These are phyloP conservation scores for Eurosta solidaginis DNA, from an alignment of 1,140 invertebrate species.

Conservation along the genomic window DNA sequence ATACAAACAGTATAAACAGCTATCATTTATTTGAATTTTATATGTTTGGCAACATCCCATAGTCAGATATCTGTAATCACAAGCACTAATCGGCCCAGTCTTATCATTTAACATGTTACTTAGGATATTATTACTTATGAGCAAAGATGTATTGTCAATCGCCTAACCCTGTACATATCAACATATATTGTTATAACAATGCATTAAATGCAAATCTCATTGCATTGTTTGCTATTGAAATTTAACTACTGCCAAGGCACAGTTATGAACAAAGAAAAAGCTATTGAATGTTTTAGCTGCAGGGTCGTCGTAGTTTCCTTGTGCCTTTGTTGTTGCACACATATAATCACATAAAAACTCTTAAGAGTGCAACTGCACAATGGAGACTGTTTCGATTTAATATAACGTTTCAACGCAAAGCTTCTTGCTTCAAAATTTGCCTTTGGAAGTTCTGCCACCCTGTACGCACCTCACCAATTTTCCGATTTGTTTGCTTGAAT, in stretches of 20 bases:
- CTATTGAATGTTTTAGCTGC: too few relatives aligned
- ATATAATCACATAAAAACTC: neutral
- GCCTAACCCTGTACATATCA: neutral
- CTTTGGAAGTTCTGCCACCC: neutral
- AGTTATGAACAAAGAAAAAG: neutral
- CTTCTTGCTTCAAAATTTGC: neutral
- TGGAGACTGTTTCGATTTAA: neutral
- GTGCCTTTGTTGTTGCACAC: neutral
- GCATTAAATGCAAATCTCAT: neutral
- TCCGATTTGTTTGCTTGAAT: neutral
- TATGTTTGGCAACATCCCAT: too few relatives aligned
- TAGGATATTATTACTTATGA: too few relatives aligned
- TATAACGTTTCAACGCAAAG: neutral
- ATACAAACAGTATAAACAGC: too few relatives aligned
- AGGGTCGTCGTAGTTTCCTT: neutral
- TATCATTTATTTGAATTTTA: too few relatives aligned
- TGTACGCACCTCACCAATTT: too few relatives aligned
- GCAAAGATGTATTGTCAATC: neutral
- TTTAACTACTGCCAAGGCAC: neutral
- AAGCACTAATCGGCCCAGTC: too few relatives aligned
- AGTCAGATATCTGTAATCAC: too few relatives aligned
- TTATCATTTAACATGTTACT: too few relatives aligned
- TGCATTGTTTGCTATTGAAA: constrained; percentile 24
- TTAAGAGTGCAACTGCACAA: neutral
- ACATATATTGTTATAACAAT: neutral